Conservation (phyloP, 2,888 invertebrate species). For the Mesorhabditis sp. region DNA sequence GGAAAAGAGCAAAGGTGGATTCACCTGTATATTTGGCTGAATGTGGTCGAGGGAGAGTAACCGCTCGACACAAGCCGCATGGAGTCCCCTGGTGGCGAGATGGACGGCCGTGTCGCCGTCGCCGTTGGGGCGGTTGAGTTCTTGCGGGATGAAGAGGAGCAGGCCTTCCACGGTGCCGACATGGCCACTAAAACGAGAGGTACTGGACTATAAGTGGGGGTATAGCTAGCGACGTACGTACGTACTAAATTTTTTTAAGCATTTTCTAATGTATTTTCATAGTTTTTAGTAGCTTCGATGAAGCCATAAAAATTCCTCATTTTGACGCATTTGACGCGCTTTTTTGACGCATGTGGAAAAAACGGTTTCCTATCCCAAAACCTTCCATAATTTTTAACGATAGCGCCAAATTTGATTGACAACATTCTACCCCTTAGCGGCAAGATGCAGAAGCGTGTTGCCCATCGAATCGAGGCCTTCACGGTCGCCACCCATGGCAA, state of each 20-base stretch:
- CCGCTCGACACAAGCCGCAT: conserved; percentile 34
- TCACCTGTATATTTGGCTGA: conserved; percentile 20
- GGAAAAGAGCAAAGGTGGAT: not conserved
- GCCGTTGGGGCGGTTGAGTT: conserved; percentile 11
- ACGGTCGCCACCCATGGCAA: conserved; percentile 21
- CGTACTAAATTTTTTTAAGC: too few species aligned
- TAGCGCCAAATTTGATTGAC: not conserved
- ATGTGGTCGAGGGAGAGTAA: conserved; percentile 18
- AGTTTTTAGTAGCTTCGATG: too few species aligned
- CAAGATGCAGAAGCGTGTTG: conserved; percentile 26
- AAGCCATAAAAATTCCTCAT: too few species aligned
- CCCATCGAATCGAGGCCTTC: conserved; percentile 15
- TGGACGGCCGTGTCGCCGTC: conserved; percentile 30
- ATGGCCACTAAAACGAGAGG: not conserved
- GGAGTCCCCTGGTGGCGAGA: conserved; percentile 23
- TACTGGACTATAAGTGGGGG: too few species aligned
- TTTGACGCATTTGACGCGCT: too few species aligned
- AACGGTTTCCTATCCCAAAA: too few species aligned
- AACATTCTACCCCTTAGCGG: conserved; percentile 19
- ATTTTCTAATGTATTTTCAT: too few species aligned
- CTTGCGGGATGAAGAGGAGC: conserved; percentile 12
- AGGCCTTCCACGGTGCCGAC: conserved; percentile 14
- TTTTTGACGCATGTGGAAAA: too few species aligned
- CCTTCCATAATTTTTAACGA: too few species aligned
- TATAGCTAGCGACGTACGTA: too few species aligned